Base-by-base conservation (phyloP, 2,797 vertebrate species). In the Huso huso region DNA sequence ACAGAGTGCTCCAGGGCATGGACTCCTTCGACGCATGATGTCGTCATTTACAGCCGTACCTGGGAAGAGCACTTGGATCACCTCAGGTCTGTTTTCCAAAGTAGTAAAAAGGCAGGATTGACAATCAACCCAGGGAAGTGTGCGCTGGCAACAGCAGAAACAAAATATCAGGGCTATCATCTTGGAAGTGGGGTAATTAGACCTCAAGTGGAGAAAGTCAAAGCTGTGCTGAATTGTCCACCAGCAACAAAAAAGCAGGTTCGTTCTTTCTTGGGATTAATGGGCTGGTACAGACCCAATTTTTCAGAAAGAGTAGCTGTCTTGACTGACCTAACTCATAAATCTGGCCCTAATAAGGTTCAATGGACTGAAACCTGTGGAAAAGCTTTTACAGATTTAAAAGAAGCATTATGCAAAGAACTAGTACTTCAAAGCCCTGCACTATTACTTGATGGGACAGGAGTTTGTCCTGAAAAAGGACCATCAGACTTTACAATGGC, bases 281-380 rank as follows among this genome's bases (percentile, higher is more conserved):
- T 53, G 6, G 68, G 73, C 0, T 75, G 63, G 67, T 75, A 77
- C 13, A 15, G 37, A 3, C 67, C 69, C 0, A n/a, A 70, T 23
- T 76, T 62, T 48, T 48, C 72, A 50, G 5, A 49, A 1, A 13
- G 68, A 49, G 60, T 18, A 9, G 68, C 55, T 2, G 10, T 52
- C 2, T 8, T 68, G 2, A 61, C 71, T n/a, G 69, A 73, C 15
- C 52, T 68, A 4, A 68, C 67, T 10, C 12, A 8, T 5, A 57
- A 63, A 15, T 51, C 18, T 4, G 4, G 11, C 9, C 37, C 23
- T 18, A 51, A 4, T 10, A 13, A 68, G 10, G 13, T 63, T 3
- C 7, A 37, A 11, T 68, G 66, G 66, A 9, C 15, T 49, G 65
- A 66, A 11, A 8, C 1, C 7, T 13, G 12, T 48, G 18, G 48